Evolutionary conservation across 2,888 invertebrate genomes (phyloP).

Genomic region (Sinelater perroti): DNA sequence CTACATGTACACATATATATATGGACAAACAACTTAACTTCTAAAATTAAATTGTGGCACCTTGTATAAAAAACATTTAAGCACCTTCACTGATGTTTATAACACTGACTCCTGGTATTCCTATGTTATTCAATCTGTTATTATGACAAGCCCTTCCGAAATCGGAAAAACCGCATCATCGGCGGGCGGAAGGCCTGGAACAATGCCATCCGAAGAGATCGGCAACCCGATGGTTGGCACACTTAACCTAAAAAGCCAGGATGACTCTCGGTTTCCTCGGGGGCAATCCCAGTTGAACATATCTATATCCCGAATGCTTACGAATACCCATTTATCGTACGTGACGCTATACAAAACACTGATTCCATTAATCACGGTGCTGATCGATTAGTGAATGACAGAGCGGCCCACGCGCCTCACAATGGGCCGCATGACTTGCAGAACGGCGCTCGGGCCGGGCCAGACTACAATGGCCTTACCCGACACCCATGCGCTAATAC

Average conservation of each 20-base stretch:
- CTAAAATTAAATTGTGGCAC: too few species aligned
- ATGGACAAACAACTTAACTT: too few species aligned
- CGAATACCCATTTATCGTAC: slow-evolving; percentile 44
- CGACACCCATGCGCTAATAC: slow-evolving; percentile 47
- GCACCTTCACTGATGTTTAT: too few species aligned
- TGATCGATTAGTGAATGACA: slow-evolving; percentile 51
- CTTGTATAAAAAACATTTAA: too few species aligned
- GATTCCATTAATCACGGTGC: slow-evolving; percentile 47
- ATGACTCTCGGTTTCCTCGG: slow-evolving; percentile 38
- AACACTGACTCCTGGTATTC: too few species aligned
- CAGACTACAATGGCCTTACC: slow-evolving; percentile 49
- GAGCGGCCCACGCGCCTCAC: slow-evolving; percentile 40
- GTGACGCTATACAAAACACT: slow-evolving; percentile 47
- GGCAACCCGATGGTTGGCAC: neutral
- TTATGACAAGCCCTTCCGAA: too few species aligned
- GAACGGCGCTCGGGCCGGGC: slow-evolving; percentile 43
- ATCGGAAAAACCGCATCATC: too few species aligned
- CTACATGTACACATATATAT: too few species aligned
- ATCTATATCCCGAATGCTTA: slow-evolving; percentile 40
- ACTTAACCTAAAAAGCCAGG: slow-evolving; percentile 23
- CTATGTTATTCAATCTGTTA: too few species aligned
- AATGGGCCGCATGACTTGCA: slow-evolving; percentile 47
- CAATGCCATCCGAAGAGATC: neutral
- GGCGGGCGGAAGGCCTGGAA: neutral
- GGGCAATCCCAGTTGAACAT: slow-evolving; percentile 28